These are phyloP conservation scores for Brotula barbata DNA, from an alignment of 2,797 vertebrate species.

Conservation along the genomic window DNA sequence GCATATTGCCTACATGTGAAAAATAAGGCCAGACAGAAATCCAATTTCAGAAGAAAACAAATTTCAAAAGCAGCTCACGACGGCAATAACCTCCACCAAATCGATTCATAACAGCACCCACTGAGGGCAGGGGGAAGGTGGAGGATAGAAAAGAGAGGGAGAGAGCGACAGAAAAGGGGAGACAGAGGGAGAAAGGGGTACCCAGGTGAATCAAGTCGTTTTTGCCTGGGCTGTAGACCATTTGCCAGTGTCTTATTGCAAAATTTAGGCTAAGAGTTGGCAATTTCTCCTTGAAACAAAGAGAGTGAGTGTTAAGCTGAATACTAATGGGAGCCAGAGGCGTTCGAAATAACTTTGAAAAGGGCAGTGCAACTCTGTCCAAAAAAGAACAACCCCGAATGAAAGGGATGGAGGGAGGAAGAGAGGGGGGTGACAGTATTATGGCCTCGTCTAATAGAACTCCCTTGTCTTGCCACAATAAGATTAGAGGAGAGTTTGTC, in stretches of 20 bases:
- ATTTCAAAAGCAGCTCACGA: slow-evolving; percentile 62
- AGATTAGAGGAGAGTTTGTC: slow-evolving; percentile 50
- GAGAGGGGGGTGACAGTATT: slow-evolving; percentile 42
- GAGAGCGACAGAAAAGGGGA: slow-evolving; percentile 7
- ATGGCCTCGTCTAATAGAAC: slow-evolving; percentile 32
- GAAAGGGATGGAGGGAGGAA: slow-evolving; percentile 24
- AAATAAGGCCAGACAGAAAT: slow-evolving; percentile 51
- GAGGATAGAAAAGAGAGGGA: slow-evolving; percentile 15
- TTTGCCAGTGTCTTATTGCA: slow-evolving; percentile 64
- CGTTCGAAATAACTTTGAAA: slow-evolving; percentile 73
- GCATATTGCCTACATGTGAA: slow-evolving; percentile 48
- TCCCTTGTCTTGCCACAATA: slow-evolving; percentile 38
- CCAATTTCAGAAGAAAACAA: slow-evolving; percentile 61
- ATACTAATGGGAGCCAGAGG: slow-evolving; percentile 72
- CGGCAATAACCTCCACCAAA: slow-evolving; percentile 59
- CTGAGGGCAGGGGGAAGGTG: slow-evolving; percentile 1
- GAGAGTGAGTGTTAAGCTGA: slow-evolving; percentile 57
- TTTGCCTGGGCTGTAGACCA: slow-evolving; percentile 54
- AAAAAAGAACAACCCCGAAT: slow-evolving; percentile 56
- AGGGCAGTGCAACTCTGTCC: slow-evolving; percentile 66
- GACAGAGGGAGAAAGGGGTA: slow-evolving; percentile 22
- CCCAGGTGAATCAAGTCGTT: slow-evolving; percentile 58
- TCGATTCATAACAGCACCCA: slow-evolving; percentile 55
- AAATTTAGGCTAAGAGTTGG: slow-evolving; percentile 66
- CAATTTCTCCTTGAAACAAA: slow-evolving; percentile 77